These are phyloP conservation scores for Petrophora chlorosata DNA, from an alignment of 2,888 invertebrate species.

Conservation along the genomic window DNA sequence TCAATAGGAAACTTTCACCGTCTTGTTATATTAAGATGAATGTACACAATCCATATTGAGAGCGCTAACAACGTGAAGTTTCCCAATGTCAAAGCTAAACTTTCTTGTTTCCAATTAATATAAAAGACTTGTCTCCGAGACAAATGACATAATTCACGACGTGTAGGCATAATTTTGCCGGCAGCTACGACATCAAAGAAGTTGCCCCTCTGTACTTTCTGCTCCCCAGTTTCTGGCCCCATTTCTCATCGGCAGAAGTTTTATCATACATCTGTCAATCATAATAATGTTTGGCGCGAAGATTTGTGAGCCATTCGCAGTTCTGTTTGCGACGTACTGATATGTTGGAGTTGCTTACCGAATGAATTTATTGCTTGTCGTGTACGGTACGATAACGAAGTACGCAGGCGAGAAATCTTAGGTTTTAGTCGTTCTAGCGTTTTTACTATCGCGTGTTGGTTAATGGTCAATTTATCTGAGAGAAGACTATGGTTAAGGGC, in stretches of 20 bases:
- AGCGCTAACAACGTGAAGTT: conserved; percentile 13
- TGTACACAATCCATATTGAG: conserved; percentile 16
- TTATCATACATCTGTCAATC: conserved; percentile 50
- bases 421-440: background rate
- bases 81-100: conserved; percentile 6
- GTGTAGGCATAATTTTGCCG: conserved; percentile 8
- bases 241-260: conserved; percentile 36
- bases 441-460: background rate
- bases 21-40: background rate
- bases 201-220: conserved; percentile 6
- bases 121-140: conserved; percentile 10
- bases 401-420: background rate
- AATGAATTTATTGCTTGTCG: conserved; percentile 15
- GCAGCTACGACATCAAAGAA: conserved; percentile 4
- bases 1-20: background rate
- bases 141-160: conserved; percentile 9
- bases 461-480: background rate
- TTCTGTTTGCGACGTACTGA: conserved; percentile 27
- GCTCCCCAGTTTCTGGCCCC: conserved; percentile 9
- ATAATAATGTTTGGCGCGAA: conserved; percentile 41
- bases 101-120: conserved; percentile 14
- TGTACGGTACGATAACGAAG: conserved; percentile 1
- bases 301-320: conserved; percentile 33
- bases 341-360: conserved; percentile 3
- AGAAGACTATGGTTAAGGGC: too few relatives aligned